These are phyloP conservation scores for Drosophila tripunctata DNA, from an alignment of 2,888 invertebrate genomes.

Conservation along the genomic window DNA sequence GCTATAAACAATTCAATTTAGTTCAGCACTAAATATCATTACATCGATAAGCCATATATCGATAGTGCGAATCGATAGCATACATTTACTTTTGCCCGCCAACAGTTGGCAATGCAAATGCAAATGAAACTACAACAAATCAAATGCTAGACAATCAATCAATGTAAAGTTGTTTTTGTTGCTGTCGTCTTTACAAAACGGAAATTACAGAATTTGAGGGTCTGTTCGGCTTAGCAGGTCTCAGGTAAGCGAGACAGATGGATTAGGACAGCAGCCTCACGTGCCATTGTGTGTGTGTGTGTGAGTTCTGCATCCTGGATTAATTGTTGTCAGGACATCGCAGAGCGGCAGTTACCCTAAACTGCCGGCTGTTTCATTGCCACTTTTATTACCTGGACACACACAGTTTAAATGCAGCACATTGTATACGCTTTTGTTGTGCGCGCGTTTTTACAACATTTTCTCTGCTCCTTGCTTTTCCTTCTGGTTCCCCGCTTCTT, in stretches of 20 bases:
- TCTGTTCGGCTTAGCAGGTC: conserved; percentile 1
- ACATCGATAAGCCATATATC: not conserved
- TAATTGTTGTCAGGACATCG: conserved; percentile 17
- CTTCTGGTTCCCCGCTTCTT: not conserved
- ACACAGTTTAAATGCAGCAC: conserved; percentile 29
- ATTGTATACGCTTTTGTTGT: conserved; percentile 22
- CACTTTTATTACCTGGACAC: conserved; percentile 48
- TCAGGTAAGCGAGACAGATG: conserved; percentile 29
- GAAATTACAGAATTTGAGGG: conserved; percentile 35
- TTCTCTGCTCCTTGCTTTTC: conserved; percentile 1
- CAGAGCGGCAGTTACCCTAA: not conserved
- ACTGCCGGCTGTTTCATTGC: conserved; percentile 54
- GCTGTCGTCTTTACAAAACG: conserved; percentile 18
- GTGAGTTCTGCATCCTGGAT: conserved; percentile 29
- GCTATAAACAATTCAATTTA: not conserved
- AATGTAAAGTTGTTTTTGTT: conserved; percentile 11
- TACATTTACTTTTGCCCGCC: not conserved
- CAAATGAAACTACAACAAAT: not conserved
- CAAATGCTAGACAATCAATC: conserved; percentile 29
- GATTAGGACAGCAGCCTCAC: conserved; percentile 58
- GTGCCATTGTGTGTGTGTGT: conserved; percentile 65
- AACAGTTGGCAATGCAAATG: conserved; percentile 1
- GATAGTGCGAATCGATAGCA: not conserved
- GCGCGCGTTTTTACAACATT: conserved; percentile 27
- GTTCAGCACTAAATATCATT: not conserved